Evolutionary conservation across 1,140 invertebrate genomes (phyloP), one percentile per base, ranked within the genome.

Genomic region (Psix sp.): DNA sequence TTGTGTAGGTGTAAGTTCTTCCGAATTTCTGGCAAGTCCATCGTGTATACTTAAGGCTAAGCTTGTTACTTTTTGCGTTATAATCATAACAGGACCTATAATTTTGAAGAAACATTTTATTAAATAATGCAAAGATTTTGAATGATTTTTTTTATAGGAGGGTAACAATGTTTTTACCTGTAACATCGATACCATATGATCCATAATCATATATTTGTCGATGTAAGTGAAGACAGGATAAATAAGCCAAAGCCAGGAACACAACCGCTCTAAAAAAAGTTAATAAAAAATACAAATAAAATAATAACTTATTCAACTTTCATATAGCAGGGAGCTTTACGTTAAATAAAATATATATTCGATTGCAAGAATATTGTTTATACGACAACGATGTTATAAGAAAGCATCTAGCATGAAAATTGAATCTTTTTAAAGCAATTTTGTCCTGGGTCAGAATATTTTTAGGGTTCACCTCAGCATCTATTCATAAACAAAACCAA

Each of bases 81-180:
- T 94, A n/a, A 99, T 95, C 98, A 99, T 99, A 68, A 99, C 82
- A 40, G 91, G 97, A 84, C 89, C 95, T 96, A 83, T 31, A 90
- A 42, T 18, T 18, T 3, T 35, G 11, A 6, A 13, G 2, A 5
- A 35, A 35, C 2, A 35, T 13, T 35, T 35, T 13, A 13, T 3
- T 10, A 11, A 29, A 29, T 10, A 3, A 3, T 29, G 26, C 7
- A 29, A 29, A 29, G 7, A 2, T 29, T 7, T n/a, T n/a, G n/a
- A n/a, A n/a, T 10, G 1, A 10, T n/a, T 10, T 29, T 29, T 29
- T 29, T 29, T 29, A n/a, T 29, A 29, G n/a, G 9, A 24, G 4
- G 4, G 21, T 40, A 40, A 40, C 39, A 57, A 45, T 54, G 0
- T 51, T 73, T 80, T 77, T 89, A 94, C 95, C 95, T 78, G 96